A percentile compares a stretch with the other conserved stretches of the same genome.
phyloP scores from a whole-genome alignment of 2,888 invertebrate species.

The Microchrysa polita region DNA sequence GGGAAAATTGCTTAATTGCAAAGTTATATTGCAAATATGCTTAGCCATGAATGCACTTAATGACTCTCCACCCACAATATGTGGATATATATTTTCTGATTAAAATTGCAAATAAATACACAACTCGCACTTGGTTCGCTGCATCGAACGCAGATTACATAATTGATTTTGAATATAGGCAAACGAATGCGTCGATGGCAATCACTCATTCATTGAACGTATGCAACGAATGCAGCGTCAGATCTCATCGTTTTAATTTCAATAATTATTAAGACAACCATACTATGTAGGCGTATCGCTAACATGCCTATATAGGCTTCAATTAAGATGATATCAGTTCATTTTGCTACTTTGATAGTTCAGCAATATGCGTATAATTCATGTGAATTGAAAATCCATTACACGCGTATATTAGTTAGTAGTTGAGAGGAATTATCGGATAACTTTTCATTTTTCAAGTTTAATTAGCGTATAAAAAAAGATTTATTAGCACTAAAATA shows the following conservation, averaged over 20 bases:
- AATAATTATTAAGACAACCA: conserved; percentile 27
- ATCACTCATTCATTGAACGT: conserved; percentile 32
- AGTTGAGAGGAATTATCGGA: no score
- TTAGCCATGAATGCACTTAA: conserved; percentile 34
- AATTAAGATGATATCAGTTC: conserved; percentile 27
- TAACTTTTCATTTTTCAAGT: no score
- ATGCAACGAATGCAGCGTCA: no score
- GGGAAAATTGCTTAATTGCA: conserved; percentile 28
- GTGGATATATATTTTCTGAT: conserved; percentile 26
- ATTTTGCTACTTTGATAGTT: conserved; percentile 1
- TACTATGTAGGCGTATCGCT: conserved; percentile 18
- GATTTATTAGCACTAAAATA: no score
- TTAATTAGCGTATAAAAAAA: no score
- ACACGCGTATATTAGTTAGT: no score
- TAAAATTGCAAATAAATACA: conserved; percentile 40
- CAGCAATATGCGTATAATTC: background rate
- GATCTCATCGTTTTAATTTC: conserved; percentile 37
- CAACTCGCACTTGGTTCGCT: background rate
- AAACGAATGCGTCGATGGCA: conserved; percentile 33
- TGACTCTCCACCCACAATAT: conserved; percentile 38
- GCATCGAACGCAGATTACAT: conserved; percentile 4
- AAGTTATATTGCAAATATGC: conserved; percentile 11
- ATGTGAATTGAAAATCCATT: no score
- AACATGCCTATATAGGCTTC: conserved; percentile 17
- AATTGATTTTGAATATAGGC: conserved; percentile 31